Evolutionary conservation across 2,113 vertebrate genomes (phyloP), one percentile per base, ranked within the genome.

Genomic region (Hassar affinis): DNA sequence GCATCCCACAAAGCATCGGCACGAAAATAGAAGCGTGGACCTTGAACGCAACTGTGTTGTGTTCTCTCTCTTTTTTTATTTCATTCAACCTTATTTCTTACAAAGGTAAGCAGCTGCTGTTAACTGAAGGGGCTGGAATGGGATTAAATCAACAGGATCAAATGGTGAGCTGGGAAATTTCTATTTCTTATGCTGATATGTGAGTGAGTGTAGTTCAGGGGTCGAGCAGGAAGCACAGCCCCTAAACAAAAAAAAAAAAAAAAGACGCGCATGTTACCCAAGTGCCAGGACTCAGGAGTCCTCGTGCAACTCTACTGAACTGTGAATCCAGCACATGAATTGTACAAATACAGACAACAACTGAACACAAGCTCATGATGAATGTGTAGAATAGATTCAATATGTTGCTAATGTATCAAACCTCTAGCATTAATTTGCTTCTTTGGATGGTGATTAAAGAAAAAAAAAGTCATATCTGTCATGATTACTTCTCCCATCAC

Each of bases 251-350:
- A n/a, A n/a, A n/a, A n/a, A n/a, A n/a, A n/a, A n/a, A n/a, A n/a
- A n/a, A 61, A 79, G 51, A 79, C 47, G 9, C 30, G 11, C 30
- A 42, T 79, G 68, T 78, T 78, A 71, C 62, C 62, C 17, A 78
- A 84, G 81, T 77, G 57, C 82, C 49, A 57, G 71, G 76, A 85
- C 83, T 79, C 54, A 54, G 12, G 69, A 69, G 78, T 80, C 77
- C 84, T 83, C 17, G 57, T 76, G 61, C 81, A 86, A 61, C 75
- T 77, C 81, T 77, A 83, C 72, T 85, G 85, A 86, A 91, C 88
- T 89, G 89, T 89, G 90, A 90, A 88, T 85, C 87, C 87, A 87
- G 87, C 84, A 30, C 85, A 84, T 87, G 56, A 87, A 88, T 86
- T 51, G 85, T 89, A 84, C 72, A 71, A 72, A 85, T 71, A 80